Evolutionary conservation across 2,888 invertebrate species (phyloP), one percentile per base, ranked within the genome.

Genomic region (Ephialtes manifestator): DNA sequence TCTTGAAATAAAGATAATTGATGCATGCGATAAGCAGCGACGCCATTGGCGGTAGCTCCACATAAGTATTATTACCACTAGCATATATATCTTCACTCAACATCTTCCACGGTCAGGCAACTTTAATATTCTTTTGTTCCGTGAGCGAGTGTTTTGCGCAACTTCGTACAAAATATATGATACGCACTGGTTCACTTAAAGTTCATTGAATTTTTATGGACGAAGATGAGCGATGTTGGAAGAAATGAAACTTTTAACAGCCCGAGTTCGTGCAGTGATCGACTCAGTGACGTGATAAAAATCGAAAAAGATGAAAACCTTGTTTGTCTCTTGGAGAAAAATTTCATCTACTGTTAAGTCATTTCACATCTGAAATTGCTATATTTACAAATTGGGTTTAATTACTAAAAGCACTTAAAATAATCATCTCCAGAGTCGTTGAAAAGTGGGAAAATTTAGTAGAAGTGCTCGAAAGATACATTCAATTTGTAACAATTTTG

Each of bases 1-100:
- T 78, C 51, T 65, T 55, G 55, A 48, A 67, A 72, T 39, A 72
- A 67, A 78, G 78, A 72, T 83, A 83, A 83, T 83, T 51, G 74
- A 78, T 68, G 71, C 65, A 28, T 60, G 18, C 48, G 43, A 55
- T 68, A 60, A 31, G 43, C 3, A 43, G 18, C 20, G 13, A 65
- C 58, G 74, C 31, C 51, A 20, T 31, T 28, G 58, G 65, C 28
- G 18, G 20, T 11, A 31, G 31, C 35, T 35, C 60, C 60, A 31
- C 31, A 60, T 5, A 31, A 28, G 67, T n/a, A 31, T 24, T 39
- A 43, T 20, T 48, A n/a, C 20, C 67, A 48, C 48, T 35, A 18
- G 63, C 48, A 72, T 55, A 76, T 70, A 76, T 24, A 75, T 60
- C 31, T n/a, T 4, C 51, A n/a, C 18, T 20, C 53, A 7, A 31